phyloP scores from a whole-genome alignment of 2,888 invertebrate species.

The Suillia variegata region DNA sequence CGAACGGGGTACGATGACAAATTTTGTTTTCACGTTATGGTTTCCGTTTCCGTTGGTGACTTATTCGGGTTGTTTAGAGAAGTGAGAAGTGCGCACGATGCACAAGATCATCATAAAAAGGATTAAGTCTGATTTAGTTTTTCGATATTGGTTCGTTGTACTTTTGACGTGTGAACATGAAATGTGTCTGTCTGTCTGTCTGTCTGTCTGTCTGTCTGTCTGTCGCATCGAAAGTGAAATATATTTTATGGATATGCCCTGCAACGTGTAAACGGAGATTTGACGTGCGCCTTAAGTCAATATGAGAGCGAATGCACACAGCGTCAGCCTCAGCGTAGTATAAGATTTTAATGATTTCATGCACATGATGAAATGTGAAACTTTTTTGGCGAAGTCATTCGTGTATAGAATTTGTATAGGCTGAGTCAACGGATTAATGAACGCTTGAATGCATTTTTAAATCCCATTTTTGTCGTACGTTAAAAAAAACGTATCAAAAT shows the following conservation, averaged over 20 bases:
- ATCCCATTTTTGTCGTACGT: too few relatives aligned
- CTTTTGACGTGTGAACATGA: constrained; percentile 28
- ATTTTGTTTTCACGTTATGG: constrained; percentile 26
- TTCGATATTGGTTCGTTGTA: constrained; percentile 10
- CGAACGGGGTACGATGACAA: constrained; percentile 10
- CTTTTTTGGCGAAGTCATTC: too few relatives aligned
- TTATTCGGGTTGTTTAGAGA: constrained; percentile 5
- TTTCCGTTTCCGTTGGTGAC: constrained; percentile 32
- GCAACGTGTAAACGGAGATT: constrained; percentile 18
- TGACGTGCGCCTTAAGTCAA: constrained; percentile 28
- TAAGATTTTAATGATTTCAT: constrained; percentile 27
- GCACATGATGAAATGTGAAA: constrained; percentile 28
- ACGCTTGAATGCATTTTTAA: too few relatives aligned
- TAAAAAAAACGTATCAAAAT: too few relatives aligned
- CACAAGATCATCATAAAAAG: constrained; percentile 40
- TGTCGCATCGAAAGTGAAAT: too few relatives aligned
- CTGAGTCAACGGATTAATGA: too few relatives aligned
- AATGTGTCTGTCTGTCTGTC: constrained; percentile 7
- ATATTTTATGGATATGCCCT: constrained; percentile 4
- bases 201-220: constrained; percentile 4
- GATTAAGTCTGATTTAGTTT: constrained; percentile 34
- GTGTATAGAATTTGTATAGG: too few relatives aligned
- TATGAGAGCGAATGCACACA: too few relatives aligned
- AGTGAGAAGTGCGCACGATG: constrained; percentile 37
- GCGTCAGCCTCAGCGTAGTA: too few relatives aligned